Evolutionary conservation across 2,113 vertebrate genomes (phyloP).

Genomic region (Bos taurus): ARS-UCD2.0 NC_037348.1:43324501-43325000

Average conservation of each 20-base stretch:
- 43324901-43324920: neutral
- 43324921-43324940: neutral
- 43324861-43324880: constrained; percentile 31
- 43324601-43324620: neutral
- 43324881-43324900: neutral
- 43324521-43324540: neutral
- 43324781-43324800: constrained; percentile 2
- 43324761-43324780: neutral
- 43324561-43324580: neutral
- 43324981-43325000: neutral
- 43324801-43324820: neutral
- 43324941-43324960: constrained; percentile 37
- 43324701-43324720: neutral
- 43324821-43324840: constrained; percentile 1
- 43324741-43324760: neutral
- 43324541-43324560: neutral
- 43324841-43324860: neutral
- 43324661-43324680: neutral
- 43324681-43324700: neutral
- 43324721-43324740: neutral
- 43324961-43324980: neutral
- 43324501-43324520: neutral
- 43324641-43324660: neutral
- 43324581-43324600: neutral
- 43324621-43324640: neutral